These are phyloP conservation scores for Megaceryle torquata DNA, from an alignment of 2,113 vertebrate species.

Conservation along the genomic window DNA sequence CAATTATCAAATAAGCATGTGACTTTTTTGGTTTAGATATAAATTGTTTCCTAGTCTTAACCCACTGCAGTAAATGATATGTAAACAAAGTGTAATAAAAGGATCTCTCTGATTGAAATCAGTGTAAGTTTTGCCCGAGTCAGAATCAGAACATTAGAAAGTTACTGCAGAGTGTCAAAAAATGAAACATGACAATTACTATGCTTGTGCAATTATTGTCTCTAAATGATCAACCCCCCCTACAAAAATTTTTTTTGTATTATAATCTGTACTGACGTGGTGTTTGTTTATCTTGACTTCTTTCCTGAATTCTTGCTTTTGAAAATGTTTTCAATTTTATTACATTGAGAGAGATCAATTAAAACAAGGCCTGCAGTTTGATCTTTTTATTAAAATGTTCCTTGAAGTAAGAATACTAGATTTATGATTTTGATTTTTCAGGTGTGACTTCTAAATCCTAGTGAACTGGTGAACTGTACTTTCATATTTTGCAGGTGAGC, in stretches of 20 bases:
- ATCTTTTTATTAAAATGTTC: background rate
- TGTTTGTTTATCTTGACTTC: background rate
- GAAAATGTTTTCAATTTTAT: background rate
- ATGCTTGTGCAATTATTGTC: background rate
- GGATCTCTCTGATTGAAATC: background rate
- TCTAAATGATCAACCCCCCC: background rate
- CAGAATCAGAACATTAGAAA: background rate
- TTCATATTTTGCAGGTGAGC: background rate
- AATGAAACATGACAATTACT: constrained; percentile 2
- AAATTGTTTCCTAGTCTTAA: constrained; percentile 20
- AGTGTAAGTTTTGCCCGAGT: background rate
- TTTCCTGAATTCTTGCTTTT: background rate
- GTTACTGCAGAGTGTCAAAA: background rate
- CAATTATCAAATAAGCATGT: background rate
- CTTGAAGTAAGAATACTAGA: background rate
- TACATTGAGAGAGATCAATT: background rate
- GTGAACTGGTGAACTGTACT: background rate
- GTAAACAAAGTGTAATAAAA: background rate
- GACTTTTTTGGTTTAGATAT: background rate
- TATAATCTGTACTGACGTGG: background rate
- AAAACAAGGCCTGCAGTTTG: background rate
- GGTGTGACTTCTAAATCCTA: background rate
- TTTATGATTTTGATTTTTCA: background rate
- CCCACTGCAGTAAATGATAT: background rate
- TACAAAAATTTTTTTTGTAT: background rate